Conservation (phyloP, 1,140 invertebrate species). For the Theocolax elegans region DNA sequence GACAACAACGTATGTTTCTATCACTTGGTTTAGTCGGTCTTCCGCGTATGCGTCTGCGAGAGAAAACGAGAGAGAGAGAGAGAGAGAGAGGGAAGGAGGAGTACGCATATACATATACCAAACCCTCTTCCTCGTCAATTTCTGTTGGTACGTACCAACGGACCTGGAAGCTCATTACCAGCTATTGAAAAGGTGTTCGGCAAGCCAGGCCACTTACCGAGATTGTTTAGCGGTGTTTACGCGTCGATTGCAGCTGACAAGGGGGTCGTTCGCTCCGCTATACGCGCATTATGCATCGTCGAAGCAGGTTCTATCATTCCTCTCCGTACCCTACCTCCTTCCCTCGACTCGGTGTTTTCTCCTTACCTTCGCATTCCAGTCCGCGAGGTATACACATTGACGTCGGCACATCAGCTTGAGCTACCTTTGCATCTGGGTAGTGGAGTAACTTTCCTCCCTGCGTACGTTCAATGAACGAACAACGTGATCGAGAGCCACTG, state of each 20-base stretch:
- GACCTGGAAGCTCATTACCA: conserved; percentile 44
- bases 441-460: too few species aligned
- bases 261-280: conserved; percentile 20
- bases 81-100: too few species aligned
- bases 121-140: not conserved
- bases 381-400: too few species aligned
- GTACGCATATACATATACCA: too few species aligned
- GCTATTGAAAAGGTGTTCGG: conserved; percentile 43
- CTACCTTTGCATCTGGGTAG: too few species aligned
- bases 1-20: not conserved
- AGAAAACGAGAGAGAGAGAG: too few species aligned
- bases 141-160: not conserved
- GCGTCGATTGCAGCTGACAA: conserved; percentile 52
- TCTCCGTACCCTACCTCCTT: not conserved
- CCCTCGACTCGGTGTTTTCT: not conserved
- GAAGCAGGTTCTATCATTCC: not conserved
- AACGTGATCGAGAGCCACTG: too few species aligned
- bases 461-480: too few species aligned
- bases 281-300: conserved; percentile 34
- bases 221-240: conserved; percentile 56
- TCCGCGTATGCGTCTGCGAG: too few species aligned
- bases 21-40: too few species aligned
- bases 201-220: conserved; percentile 47
- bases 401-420: too few species aligned
- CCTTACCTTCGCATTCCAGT: too few species aligned